Percentiles rank a stretch among this genome's conserved stretches.
Conservation (phyloP, 2,113 vertebrate species). For the Casuarius casuarius region DNA sequence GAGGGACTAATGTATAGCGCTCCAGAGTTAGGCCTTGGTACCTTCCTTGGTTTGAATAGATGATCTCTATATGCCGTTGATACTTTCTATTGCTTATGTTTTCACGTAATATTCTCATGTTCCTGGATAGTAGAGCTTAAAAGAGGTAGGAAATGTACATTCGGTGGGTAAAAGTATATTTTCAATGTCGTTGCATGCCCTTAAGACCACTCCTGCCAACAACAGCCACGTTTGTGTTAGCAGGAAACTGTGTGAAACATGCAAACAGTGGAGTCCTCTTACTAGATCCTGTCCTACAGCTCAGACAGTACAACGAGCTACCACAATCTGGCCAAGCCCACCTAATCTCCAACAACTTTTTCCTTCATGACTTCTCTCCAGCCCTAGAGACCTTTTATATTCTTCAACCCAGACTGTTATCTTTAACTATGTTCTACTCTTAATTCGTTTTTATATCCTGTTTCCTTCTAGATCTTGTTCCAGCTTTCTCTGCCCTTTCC, state of each 20-base stretch:
- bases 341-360: neutral
- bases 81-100: neutral
- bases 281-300: neutral
- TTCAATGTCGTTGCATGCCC: neutral
- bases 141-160: neutral
- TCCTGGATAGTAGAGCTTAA: neutral
- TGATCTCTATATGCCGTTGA: neutral
- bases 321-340: neutral
- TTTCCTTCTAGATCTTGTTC: neutral
- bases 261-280: neutral
- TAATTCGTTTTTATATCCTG: neutral
- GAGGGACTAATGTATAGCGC: neutral
- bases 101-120: neutral
- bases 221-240: neutral
- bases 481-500: neutral
- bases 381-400: neutral
- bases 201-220: neutral
- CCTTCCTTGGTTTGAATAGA: neutral
- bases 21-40: neutral
- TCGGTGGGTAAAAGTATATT: neutral
- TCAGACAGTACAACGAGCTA: neutral
- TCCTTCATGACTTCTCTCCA: neutral
- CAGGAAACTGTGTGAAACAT: neutral
- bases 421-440: neutral
- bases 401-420: neutral